Percentiles rank a stretch among this genome's conserved stretches.
Evolutionary conservation across 2,797 vertebrate genomes (phyloP).

Genomic region (Euphonia xanthogaster): DNA sequence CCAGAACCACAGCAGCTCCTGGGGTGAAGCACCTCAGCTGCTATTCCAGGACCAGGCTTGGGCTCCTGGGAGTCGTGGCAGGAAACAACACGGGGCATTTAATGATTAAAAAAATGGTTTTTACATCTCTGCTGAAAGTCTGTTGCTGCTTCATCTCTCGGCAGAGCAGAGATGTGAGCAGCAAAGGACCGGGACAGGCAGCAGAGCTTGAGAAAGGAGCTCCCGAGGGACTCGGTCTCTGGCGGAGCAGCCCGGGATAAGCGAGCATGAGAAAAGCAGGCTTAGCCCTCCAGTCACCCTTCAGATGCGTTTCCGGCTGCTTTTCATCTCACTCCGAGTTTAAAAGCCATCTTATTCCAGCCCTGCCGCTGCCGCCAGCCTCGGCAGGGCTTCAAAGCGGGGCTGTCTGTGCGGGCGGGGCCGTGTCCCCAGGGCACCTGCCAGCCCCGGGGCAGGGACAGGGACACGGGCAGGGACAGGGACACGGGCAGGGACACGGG

Average conservation of each 20-base stretch:
- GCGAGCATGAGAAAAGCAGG: conserved; percentile 48
- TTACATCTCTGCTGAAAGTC: not conserved
- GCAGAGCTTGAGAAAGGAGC: conserved; percentile 15
- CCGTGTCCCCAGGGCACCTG: not conserved
- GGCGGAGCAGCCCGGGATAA: conserved; percentile 9
- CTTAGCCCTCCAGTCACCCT: conserved; percentile 39
- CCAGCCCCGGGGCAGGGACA: rapidly evolving
- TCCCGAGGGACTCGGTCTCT: not conserved
- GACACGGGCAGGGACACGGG: no score
- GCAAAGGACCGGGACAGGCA: not conserved
- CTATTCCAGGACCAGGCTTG: not conserved
- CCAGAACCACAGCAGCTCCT: not conserved
- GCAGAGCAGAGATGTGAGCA: not conserved
- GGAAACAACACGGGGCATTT: not conserved
- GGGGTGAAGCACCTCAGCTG: not conserved
- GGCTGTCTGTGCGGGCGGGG: not conserved
- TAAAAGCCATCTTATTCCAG: conserved; percentile 15
- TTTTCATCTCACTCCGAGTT: conserved; percentile 51
- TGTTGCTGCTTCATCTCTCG: not conserved
- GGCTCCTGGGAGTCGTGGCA: not conserved
- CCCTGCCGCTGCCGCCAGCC: not conserved
- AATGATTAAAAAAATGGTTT: not conserved
- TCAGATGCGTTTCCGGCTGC: conserved; percentile 41
- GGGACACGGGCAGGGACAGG: not conserved
- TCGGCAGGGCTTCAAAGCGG: conserved; percentile 19